Conservation (phyloP, 1,140 invertebrate genomes). For the Ephestia elutella region DNA sequence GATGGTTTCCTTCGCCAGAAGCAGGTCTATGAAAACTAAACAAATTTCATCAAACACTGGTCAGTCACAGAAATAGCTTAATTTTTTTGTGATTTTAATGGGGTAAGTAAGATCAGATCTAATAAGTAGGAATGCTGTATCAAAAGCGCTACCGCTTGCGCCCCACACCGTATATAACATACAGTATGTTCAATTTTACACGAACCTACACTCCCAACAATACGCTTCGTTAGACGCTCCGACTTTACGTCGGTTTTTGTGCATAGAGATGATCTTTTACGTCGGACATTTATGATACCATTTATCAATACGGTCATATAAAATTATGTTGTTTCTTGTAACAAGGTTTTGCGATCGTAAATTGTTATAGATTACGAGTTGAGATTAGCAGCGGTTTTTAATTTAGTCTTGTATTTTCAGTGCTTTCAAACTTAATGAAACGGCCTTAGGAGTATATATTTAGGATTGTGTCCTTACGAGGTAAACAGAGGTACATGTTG, state of each 20-base stretch:
- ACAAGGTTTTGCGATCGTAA: slow-evolving; percentile 3
- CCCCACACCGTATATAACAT: background rate
- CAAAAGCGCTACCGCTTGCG: background rate
- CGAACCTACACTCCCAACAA: slow-evolving; percentile 47
- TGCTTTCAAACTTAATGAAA: too few relatives aligned
- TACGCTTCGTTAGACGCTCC: slow-evolving; percentile 59
- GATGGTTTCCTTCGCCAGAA: too few relatives aligned
- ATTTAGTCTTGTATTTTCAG: background rate
- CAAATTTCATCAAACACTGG: too few relatives aligned
- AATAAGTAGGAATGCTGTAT: too few relatives aligned
- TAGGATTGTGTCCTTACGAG: too few relatives aligned
- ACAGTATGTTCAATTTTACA: slow-evolving; percentile 41
- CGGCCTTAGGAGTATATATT: too few relatives aligned
- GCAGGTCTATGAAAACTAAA: too few relatives aligned
- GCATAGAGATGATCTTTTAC: slow-evolving; percentile 38
- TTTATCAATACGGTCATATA: slow-evolving; percentile 37
- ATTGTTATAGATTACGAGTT: slow-evolving; percentile 1
- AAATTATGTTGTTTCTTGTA: slow-evolving; percentile 16
- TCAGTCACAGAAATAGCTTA: too few relatives aligned
- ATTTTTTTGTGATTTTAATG: too few relatives aligned
- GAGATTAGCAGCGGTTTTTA: background rate
- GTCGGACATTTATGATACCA: slow-evolving; percentile 38
- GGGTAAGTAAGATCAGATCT: too few relatives aligned
- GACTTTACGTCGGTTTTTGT: slow-evolving; percentile 40
- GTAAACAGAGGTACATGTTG: too few relatives aligned